Base-by-base conservation (phyloP, 2,888 invertebrate genomes). In the Priocnemis perturbator region DNA sequence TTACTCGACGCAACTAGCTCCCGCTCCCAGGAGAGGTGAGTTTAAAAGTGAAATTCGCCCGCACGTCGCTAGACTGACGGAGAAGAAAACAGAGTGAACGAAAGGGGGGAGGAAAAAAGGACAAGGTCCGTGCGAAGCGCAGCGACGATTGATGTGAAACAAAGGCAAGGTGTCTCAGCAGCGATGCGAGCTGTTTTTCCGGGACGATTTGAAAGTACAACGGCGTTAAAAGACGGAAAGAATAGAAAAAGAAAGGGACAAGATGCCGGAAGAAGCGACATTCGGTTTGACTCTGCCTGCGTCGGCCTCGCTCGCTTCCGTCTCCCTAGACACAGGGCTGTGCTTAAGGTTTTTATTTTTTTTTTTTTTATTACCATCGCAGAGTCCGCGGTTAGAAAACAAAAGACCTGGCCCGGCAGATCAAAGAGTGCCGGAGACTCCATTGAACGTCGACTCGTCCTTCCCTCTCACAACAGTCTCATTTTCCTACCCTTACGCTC, bases 311-410 rank as follows among this genome's bases (percentile, higher is more conserved):
- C 7, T 14, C 23, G 5, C 62, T 61, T 60, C 14, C 53, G 45
- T 21, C 50, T 50, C 48, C 53, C 37, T 52, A 55, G 59, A 20
- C 48, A 60, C 37, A 50, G 57, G 73, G 67, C n/a, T 67, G 72
- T 70, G 75, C 75, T 76, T 75, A 76, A 67, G 75, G 71, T 79
- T 80, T 80, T 80, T 81, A 19, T 81, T 81, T 80, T 79, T n/a
- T n/a, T n/a, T n/a, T n/a, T n/a, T n/a, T n/a, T n/a, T n/a, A n/a
- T n/a, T n/a, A n/a, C 53, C 67, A 71, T 60, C 65, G 72, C 73
- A 69, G 73, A 75, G 76, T 77, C 76, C 78, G 76, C 77, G 69
- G 83, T 79, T 76, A 72, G 73, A 77, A 81, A 83, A 83, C 81
- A 83, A 83, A 81, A 79, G 78, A 76, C 73, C 67, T 61, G 64